These are phyloP conservation scores for Muscicapa comitata DNA, from an alignment of 2,797 vertebrate genomes.

Conservation along the genomic window DNA sequence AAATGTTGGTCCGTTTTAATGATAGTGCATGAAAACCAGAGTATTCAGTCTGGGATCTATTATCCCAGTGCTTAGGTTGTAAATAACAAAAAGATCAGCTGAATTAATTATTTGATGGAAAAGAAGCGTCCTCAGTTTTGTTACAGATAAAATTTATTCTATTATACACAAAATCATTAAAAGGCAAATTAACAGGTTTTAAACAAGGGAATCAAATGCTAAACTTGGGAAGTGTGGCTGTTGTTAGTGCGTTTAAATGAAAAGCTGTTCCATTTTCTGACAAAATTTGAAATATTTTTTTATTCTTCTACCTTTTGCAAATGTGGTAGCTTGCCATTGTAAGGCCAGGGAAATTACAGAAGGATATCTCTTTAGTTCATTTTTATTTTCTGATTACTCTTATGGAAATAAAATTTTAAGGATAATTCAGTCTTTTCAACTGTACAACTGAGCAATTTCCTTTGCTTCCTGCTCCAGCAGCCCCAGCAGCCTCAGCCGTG, in stretches of 20 bases:
- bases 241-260: background rate
- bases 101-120: background rate
- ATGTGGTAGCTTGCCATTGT: background rate
- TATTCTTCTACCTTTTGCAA: background rate
- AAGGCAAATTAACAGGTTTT: background rate
- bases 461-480: conserved; percentile 16
- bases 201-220: background rate
- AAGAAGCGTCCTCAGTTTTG: background rate
- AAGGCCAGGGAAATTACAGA: background rate
- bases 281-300: background rate
- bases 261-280: background rate
- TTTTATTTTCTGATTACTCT: background rate
- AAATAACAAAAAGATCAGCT: background rate
- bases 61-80: background rate
- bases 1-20: background rate
- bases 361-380: background rate
- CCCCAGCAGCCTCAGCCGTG: conserved; percentile 32
- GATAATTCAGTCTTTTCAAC: conserved; percentile 20
- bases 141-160: background rate
- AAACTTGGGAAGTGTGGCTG: background rate
- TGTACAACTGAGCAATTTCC: conserved; percentile 34
- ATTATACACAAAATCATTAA: background rate
- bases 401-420: conserved; percentile 13
- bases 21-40: background rate
- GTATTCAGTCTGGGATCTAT: background rate